Base-by-base conservation (phyloP, 2,888 invertebrate species). In the Pachycephus smyrnensis region DNA sequence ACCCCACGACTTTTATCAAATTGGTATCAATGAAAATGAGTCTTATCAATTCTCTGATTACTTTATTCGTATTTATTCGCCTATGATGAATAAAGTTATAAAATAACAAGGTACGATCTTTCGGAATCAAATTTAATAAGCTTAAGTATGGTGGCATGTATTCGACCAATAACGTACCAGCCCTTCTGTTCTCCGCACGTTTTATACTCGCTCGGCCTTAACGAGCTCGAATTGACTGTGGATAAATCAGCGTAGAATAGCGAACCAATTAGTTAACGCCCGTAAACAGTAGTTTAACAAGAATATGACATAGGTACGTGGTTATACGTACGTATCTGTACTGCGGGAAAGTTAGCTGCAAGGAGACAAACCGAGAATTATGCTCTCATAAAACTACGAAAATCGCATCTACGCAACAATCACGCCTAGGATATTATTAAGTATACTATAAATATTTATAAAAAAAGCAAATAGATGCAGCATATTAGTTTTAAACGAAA, bases 401-500 rank as follows among this genome's bases (percentile, higher is more conserved):
- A 80, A 75, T 75, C 77, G 77, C 79, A 77, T 82, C 80, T 83
- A 82, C 80, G 80, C 77, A 55, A 81, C 80, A 81, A 79, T 82
- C 79, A 81, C 73, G 75, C 80, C 80, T 82, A 80, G 76, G 76
- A 76, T 79, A 33, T 55, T 73, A 81, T 76, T 69, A 79, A 76
- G 80, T 85, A 81, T 80, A 81, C 78, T 78, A 55, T 6, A 79
- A 74, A 80, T 76, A 79, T 76, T 77, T 77, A 75, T 73, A 23
- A 55, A 23, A 37, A 55, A 55, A 55, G 33, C 75, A 74, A 79
- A 75, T 82, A 80, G 78, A 76, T 80, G 75, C 84, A 79, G 80
- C 79, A 80, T 76, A 75, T 82, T 84, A 82, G 82, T 82, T 82
- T 84, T 81, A 82, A 82, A 68, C 11, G 40, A 78, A 75, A n/a